These are phyloP conservation scores for Capromys pilorides DNA, from an alignment of 2,797 vertebrate species.

Conservation along the genomic window DNA sequence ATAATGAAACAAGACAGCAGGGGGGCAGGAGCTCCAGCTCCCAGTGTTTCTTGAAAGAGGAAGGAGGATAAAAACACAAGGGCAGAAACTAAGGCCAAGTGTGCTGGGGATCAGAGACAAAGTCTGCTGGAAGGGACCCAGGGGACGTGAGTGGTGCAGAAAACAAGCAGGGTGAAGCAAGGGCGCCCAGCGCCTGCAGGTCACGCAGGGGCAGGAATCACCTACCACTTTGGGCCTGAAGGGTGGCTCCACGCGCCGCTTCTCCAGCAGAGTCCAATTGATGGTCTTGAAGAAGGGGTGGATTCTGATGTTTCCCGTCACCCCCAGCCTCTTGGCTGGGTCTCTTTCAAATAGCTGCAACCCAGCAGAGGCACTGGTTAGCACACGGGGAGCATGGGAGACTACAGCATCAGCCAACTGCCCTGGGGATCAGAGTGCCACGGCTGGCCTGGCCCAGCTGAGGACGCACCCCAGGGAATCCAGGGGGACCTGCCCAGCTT, in stretches of 20 bases:
- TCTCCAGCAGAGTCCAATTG: slow-evolving; percentile 93
- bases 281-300: slow-evolving; percentile 95
- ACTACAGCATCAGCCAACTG: not conserved
- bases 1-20: too few relatives aligned
- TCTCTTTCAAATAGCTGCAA: slow-evolving; percentile 95
- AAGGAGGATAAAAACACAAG: not conserved
- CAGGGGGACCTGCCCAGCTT: not conserved
- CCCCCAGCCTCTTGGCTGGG: slow-evolving; percentile 90
- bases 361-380: slow-evolving; percentile 65
- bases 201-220: not conserved
- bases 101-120: not conserved
- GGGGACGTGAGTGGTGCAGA: not conserved
- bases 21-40: not conserved
- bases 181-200: not conserved
- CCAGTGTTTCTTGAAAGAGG: not conserved
- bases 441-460: not conserved
- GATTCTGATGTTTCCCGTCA: slow-evolving; percentile 91
- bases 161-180: not conserved
- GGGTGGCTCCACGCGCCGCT: slow-evolving; percentile 90
- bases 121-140: not conserved
- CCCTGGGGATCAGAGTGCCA: not conserved
- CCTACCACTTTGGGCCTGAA: slow-evolving; percentile 99
- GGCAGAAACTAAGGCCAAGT: not conserved
- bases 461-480: not conserved
- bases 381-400: not conserved